Percentiles rank a stretch among this genome's conserved stretches.
Conservation (phyloP, 2,888 invertebrate genomes). For the Glyphotaelius pellucidus region DNA sequence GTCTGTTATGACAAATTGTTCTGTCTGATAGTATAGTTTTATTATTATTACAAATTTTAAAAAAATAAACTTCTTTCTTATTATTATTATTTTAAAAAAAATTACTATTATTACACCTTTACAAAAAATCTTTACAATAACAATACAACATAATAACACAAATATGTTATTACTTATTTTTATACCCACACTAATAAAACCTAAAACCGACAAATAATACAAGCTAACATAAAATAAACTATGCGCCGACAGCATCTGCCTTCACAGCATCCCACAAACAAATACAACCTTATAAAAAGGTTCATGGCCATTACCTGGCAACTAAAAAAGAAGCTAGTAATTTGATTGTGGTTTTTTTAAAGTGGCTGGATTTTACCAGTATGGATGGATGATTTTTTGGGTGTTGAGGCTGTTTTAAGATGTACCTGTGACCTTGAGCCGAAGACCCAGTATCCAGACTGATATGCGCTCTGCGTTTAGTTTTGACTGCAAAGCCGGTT, state of each 20-base stretch:
- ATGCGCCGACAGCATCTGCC: background rate
- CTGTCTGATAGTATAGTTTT: too few species aligned
- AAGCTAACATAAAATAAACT: background rate
- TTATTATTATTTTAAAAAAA: too few species aligned
- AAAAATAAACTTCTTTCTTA: too few species aligned
- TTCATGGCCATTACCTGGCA: background rate
- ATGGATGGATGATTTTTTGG: background rate
- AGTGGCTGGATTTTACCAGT: background rate
- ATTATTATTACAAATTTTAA: too few species aligned
- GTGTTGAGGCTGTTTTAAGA: background rate
- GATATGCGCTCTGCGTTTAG: conserved; percentile 33
- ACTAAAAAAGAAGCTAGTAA: background rate
- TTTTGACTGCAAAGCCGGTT: conserved; percentile 36
- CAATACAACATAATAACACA: background rate
- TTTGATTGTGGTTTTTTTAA: background rate
- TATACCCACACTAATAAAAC: background rate
- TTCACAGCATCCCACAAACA: background rate
- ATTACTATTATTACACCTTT: background rate
- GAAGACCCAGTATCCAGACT: conserved; percentile 51
- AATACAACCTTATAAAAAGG: background rate
- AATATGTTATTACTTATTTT: background rate
- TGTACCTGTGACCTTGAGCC: conserved; percentile 51
- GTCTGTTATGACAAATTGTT: too few species aligned
- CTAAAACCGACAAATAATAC: conserved; percentile 2
- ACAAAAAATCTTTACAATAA: background rate